These are phyloP conservation scores for Danio jaintianensis DNA, from an alignment of 2,797 vertebrate genomes.

Conservation along the genomic window DNA sequence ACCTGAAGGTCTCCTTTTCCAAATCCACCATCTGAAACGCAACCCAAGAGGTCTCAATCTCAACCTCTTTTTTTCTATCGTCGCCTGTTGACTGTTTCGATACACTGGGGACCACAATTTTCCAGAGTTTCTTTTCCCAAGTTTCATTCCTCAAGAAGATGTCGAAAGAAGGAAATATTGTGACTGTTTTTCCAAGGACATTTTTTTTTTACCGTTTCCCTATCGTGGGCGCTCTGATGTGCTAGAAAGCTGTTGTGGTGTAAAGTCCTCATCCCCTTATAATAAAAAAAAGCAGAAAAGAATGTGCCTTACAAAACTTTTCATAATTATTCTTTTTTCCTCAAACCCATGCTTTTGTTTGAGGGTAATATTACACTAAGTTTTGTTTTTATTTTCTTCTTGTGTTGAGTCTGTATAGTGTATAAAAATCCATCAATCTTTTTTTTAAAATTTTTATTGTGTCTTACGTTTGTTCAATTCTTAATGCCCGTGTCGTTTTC, in stretches of 20 bases:
- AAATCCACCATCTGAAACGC: conserved; percentile 92
- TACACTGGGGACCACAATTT: conserved; percentile 89
- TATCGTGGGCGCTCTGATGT: conserved; percentile 65
- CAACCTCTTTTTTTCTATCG: conserved; percentile 54
- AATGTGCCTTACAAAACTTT: conserved; percentile 91
- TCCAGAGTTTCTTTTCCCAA: conserved; percentile 69
- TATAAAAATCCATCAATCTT: conserved; percentile 56
- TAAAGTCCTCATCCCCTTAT: conserved; percentile 74
- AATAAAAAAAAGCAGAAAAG: conserved; percentile 85
- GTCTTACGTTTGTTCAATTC: conserved; percentile 38
- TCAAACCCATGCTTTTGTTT: conserved; percentile 66
- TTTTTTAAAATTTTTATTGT: too few relatives aligned
- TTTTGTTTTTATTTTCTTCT: conserved; percentile 48
- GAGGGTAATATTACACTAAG: conserved; percentile 80
- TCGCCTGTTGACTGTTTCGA: conserved; percentile 85
- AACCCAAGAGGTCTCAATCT: conserved; percentile 44
- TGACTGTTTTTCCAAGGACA: conserved; percentile 67
- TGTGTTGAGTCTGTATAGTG: conserved; percentile 55
- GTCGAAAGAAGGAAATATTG: conserved; percentile 56
- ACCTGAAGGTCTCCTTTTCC: conserved; percentile 97
- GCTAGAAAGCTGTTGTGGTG: conserved; percentile 65
- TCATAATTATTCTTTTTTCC: conserved; percentile 59
- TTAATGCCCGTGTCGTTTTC: conserved; percentile 10
- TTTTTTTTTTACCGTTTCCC: conserved; percentile 68
- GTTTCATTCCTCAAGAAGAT: conserved; percentile 74